Evolutionary conservation across 1,140 invertebrate species (phyloP).

Genomic region (Andricus grossulariae): DNA sequence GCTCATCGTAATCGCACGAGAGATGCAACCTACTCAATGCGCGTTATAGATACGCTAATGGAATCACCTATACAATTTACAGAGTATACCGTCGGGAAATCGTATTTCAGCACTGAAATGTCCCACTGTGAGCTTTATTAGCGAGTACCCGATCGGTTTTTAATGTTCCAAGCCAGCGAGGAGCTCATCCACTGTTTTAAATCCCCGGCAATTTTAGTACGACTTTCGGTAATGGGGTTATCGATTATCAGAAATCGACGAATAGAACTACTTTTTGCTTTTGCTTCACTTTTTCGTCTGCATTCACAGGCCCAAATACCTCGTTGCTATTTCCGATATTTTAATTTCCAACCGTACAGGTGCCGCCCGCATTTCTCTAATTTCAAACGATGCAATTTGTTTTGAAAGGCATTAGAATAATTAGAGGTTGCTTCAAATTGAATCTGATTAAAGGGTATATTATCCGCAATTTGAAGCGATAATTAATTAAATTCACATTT

Average conservation of each 20-base stretch:
- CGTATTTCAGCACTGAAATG: background rate
- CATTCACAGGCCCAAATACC: too few relatives aligned
- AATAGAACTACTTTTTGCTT: background rate
- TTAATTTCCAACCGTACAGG: too few relatives aligned
- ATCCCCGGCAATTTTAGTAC: slow-evolving; percentile 2
- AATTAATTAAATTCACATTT: too few relatives aligned
- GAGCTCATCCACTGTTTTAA: slow-evolving; percentile 12
- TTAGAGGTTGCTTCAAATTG: too few relatives aligned
- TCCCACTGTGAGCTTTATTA: slow-evolving; percentile 4
- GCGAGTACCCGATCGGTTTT: background rate
- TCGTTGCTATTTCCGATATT: too few relatives aligned
- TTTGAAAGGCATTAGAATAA: too few relatives aligned
- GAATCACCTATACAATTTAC: background rate
- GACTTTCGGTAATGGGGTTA: slow-evolving; percentile 35
- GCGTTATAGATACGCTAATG: background rate
- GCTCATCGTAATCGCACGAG: too few relatives aligned
- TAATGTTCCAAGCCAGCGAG: background rate
- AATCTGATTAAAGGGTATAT: too few relatives aligned
- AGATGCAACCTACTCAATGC: too few relatives aligned
- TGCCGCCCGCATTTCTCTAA: too few relatives aligned
- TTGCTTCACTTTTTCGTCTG: background rate
- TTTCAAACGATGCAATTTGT: too few relatives aligned
- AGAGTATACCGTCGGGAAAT: background rate
- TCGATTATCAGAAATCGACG: slow-evolving; percentile 3
- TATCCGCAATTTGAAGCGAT: too few relatives aligned